Evolutionary conservation across 2,113 vertebrate species (phyloP).

Genomic region (Plectropomus leopardus): DNA sequence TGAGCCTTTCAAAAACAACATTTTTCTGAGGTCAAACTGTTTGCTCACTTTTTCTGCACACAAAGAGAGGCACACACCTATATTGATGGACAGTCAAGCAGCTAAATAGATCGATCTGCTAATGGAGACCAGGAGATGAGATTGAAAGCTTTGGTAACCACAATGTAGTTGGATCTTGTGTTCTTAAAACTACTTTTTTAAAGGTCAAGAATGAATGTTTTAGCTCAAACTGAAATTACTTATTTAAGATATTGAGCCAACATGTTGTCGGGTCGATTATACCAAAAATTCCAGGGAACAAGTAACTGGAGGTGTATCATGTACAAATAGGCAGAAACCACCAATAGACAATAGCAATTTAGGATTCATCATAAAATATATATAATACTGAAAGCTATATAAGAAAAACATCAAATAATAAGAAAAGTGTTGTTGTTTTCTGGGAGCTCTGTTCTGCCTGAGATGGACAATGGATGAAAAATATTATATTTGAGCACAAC

Average conservation of each 20-base stretch:
- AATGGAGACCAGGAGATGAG: not conserved
- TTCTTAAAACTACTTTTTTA: not conserved
- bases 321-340: not conserved
- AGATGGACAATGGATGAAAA: conserved; percentile 9
- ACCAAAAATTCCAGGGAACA: too few species aligned
- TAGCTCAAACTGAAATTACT: not conserved
- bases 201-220: not conserved
- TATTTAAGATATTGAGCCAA: not conserved
- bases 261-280: not conserved
- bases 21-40: too few species aligned
- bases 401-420: not conserved
- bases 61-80: too few species aligned
- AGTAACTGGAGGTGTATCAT: too few species aligned
- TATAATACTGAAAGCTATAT: not conserved
- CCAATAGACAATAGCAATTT: not conserved
- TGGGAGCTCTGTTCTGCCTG: not conserved
- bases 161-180: not conserved
- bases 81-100: too few species aligned
- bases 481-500: not conserved
- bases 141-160: not conserved
- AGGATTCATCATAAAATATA: not conserved
- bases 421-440: not conserved
- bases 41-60: too few species aligned
- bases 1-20: too few species aligned
- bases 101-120: not conserved